Percentiles rank a stretch among this genome's conserved stretches.
Conservation (phyloP, 2,888 invertebrate genomes). For the Dorcus hopei region DNA sequence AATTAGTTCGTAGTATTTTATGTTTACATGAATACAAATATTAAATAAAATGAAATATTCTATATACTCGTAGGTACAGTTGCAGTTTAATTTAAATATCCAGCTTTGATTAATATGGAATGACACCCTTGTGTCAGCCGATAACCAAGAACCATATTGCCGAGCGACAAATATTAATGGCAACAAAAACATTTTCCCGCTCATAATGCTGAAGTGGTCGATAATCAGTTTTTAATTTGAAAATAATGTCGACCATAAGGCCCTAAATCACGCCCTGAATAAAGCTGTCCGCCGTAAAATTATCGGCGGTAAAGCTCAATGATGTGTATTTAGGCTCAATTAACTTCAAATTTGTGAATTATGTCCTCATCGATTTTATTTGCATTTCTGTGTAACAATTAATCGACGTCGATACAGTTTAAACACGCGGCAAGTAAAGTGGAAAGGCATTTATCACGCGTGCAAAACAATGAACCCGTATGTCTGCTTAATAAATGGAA, state of each 20-base stretch:
- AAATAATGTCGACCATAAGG: slow-evolving; percentile 18
- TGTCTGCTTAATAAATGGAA: too few relatives aligned
- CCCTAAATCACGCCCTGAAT: slow-evolving; percentile 18
- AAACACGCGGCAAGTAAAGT: too few relatives aligned
- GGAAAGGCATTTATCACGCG: too few relatives aligned
- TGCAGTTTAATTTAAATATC: too few relatives aligned
- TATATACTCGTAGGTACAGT: too few relatives aligned
- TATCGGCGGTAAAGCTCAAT: slow-evolving; percentile 19
- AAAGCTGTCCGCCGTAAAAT: slow-evolving; percentile 19
- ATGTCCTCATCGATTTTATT: slow-evolving; percentile 19
- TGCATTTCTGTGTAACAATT: slow-evolving; percentile 6
- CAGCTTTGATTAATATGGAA: too few relatives aligned
- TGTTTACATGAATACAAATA: too few relatives aligned
- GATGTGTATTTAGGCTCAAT: slow-evolving; percentile 21
- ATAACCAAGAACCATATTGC: too few relatives aligned
- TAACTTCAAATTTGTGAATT: slow-evolving; percentile 20
- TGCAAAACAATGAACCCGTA: too few relatives aligned
- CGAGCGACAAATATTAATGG: background rate
- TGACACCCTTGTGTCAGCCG: too few relatives aligned
- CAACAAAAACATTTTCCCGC: background rate
- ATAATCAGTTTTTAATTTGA: slow-evolving; percentile 16
- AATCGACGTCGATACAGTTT: background rate
- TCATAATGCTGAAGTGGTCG: slow-evolving; percentile 11
- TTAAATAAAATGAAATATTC: too few relatives aligned
- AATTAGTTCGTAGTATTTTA: too few relatives aligned